Evolutionary conservation across 2,797 vertebrate genomes (phyloP).

Genomic region (Choloepus didactylus): DNA sequence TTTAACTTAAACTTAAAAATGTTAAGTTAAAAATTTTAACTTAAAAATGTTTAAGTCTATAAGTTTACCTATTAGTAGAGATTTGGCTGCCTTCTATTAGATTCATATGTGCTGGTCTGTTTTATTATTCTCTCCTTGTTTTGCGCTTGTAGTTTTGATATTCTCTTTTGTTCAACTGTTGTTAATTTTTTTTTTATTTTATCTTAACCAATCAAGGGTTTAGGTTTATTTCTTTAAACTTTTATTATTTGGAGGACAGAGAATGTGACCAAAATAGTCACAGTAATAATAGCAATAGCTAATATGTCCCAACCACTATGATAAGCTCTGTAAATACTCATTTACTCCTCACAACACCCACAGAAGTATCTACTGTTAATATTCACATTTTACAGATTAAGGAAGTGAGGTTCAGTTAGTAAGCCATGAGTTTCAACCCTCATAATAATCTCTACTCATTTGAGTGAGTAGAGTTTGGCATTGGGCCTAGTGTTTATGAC

Average conservation of each 20-base stretch:
- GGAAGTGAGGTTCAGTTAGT: neutral
- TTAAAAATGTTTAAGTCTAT: neutral
- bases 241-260: neutral
- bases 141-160: neutral
- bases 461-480: neutral
- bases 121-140: neutral
- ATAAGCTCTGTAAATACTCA: neutral
- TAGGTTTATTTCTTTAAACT: slow-evolving; percentile 3
- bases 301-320: neutral
- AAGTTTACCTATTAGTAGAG: slow-evolving; percentile 4
- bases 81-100: neutral
- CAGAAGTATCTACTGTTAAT: neutral
- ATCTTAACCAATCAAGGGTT: neutral
- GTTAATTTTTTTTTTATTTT: neutral
- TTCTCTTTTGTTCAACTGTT: neutral
- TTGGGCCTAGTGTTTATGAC: neutral
- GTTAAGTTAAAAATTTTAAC: no score
- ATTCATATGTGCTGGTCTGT: neutral
- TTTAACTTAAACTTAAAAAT: no score
- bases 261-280: neutral
- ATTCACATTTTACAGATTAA: neutral
- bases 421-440: neutral
- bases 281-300: neutral
- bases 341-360: neutral
- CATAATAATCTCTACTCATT: neutral